phyloP scores from a whole-genome alignment of 2,888 invertebrate genomes.

The Tachystola acroxantha region DNA sequence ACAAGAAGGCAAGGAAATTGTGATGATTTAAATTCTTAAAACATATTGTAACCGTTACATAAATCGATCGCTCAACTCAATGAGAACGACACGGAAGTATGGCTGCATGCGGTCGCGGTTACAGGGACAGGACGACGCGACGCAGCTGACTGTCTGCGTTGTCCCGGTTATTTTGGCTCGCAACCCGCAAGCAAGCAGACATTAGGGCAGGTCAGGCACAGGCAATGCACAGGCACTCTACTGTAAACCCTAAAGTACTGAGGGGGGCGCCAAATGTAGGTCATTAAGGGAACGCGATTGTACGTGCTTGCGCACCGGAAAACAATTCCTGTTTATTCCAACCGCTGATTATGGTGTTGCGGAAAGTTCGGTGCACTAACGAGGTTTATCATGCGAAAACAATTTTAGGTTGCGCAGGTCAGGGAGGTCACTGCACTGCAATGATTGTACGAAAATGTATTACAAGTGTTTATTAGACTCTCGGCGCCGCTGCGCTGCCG shows the following conservation, averaged over 20 bases:
- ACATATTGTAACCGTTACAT: background rate
- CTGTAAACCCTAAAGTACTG: constrained; percentile 65
- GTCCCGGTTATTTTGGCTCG: constrained; percentile 63
- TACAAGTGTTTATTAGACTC: background rate
- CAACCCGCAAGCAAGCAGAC: constrained; percentile 46
- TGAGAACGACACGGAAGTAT: constrained; percentile 42
- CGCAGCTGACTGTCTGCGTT: constrained; percentile 42
- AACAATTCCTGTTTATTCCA: constrained; percentile 34
- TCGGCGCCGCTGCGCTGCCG: background rate
- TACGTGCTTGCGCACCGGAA: constrained; percentile 40
- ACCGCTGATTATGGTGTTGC: constrained; percentile 26
- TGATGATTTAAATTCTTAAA: too few relatives aligned
- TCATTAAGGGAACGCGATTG: constrained; percentile 52
- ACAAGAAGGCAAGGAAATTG: too few relatives aligned
- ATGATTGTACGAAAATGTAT: background rate
- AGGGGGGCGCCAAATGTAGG: constrained; percentile 60
- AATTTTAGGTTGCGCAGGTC: constrained; percentile 59
- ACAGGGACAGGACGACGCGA: constrained; percentile 18
- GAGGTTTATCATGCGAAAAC: constrained; percentile 45
- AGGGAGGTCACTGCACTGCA: constrained; percentile 46
- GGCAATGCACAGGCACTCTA: constrained; percentile 50
- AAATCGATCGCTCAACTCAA: constrained; percentile 1
- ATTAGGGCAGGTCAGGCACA: constrained; percentile 66
- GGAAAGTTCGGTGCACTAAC: constrained; percentile 27
- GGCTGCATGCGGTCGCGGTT: constrained; percentile 30